phyloP scores from a whole-genome alignment of 2,113 vertebrate species.

The Saccopteryx leptura region DNA sequence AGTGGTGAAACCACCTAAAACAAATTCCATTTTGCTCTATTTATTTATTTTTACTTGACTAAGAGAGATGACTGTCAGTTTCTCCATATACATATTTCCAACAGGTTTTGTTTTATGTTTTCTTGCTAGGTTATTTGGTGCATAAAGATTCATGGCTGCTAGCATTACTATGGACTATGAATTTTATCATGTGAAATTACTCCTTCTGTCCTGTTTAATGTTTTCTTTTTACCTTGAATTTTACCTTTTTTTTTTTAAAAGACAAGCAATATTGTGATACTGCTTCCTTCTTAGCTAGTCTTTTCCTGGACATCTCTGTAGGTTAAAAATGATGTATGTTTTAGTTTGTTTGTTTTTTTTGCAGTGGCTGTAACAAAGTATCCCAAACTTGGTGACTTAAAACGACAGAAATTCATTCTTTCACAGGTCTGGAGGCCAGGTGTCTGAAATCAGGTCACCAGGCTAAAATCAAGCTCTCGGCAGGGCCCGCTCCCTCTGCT shows the following conservation, averaged over 20 bases:
- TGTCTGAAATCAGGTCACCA: neutral
- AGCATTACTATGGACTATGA: neutral
- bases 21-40: neutral
- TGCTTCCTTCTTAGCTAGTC: neutral
- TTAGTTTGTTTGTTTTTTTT: neutral
- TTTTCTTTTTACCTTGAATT: neutral
- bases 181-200: neutral
- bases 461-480: neutral
- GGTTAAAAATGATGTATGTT: neutral
- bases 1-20: neutral
- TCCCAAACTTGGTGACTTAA: neutral
- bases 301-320: neutral
- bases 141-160: neutral
- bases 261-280: neutral
- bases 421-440: neutral
- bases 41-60: neutral
- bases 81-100: neutral
- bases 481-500: neutral
- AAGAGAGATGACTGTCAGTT: neutral
- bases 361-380: neutral
- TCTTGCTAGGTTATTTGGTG: conserved; percentile 8
- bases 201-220: neutral
- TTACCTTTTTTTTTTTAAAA: neutral
- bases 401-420: neutral
- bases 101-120: conserved; percentile 17